phyloP scores from a whole-genome alignment of 37 sponge, comb jelly and placozoan genomes.

The Spongilla lacustris region DNA sequence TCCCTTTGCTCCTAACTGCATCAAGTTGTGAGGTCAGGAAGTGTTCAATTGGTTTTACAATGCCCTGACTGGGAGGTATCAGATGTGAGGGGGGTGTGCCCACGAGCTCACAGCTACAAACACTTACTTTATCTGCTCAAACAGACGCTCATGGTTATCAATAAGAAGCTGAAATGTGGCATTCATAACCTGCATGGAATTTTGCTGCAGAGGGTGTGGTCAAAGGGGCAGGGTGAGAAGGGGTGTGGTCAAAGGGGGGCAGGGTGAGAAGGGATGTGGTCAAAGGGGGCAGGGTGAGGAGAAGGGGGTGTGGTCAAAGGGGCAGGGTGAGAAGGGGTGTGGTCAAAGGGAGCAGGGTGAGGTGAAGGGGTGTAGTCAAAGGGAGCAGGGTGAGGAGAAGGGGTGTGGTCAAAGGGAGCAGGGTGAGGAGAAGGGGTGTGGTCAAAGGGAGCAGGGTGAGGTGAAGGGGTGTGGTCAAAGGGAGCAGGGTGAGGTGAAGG shows the following conservation, averaged over 20 bases:
- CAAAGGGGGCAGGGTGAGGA: not conserved
- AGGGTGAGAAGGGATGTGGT: no score
- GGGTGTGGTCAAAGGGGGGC: no score
- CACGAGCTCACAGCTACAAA: no score
- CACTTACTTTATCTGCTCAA: slow-evolving; percentile 82
- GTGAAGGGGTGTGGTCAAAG: not conserved
- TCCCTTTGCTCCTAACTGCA: slow-evolving; percentile 38
- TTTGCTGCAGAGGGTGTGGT: slow-evolving; percentile 21
- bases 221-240: no score
- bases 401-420: no score
- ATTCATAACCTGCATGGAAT: slow-evolving; percentile 47
- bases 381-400: not conserved
- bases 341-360: not conserved
- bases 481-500: not conserved
- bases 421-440: not conserved
- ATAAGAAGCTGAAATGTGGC: slow-evolving; percentile 56
- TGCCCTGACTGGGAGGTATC: slow-evolving; percentile 55
- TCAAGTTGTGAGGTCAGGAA: slow-evolving; percentile 49
- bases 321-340: not conserved
- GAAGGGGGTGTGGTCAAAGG: not conserved
- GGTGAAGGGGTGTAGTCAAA: not conserved
- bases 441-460: not conserved
- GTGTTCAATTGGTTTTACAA: slow-evolving; percentile 56
- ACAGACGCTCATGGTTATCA: slow-evolving; percentile 73
- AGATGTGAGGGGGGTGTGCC: no score